Base-by-base conservation (phyloP, 2,113 vertebrate species). In the Ictalurus furcatus region DNA sequence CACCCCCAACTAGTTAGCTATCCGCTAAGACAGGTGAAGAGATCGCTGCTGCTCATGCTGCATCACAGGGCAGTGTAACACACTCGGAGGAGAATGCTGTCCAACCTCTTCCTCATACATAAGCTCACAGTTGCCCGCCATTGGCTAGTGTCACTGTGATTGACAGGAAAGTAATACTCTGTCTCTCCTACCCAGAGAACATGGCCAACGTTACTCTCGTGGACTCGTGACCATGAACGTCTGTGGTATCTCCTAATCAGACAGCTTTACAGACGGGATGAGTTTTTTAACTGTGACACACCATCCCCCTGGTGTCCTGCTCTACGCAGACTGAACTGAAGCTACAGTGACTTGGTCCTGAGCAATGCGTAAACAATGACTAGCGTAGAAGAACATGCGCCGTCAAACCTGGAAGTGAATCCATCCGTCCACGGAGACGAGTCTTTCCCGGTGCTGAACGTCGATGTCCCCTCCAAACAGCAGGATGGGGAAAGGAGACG, bases 391-490 rank as follows among this genome's bases (percentile, higher is more conserved):
- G 19, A 17, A 21, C 1, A 6, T 0, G 3, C 65, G 71, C 89
- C 52, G 48, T 89, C 74, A 86, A 80, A 99, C 98, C 97, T 99
- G 98, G 92, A 99, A 99, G 94, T 96, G 96, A 87, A 99, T 98
- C 98, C 98, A 99, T 79, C 97, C 96, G 69, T 99, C 98, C 82
- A 99, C 94, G 48, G 97, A 96, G 79, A 99, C 95, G 84, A 99
- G 97, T 17, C 96, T 96, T 56, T 99, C 97, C 0, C 97, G 96
- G 92, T 99, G 98, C 80, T 98, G 97, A n/a, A 99, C 97, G 71
- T 98, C 98, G 61, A 99, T 99, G 90, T 98, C 98, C 0, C 98
- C 98, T 82, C 98, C 98, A 87, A 99, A 99, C 85, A 99, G 96
- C 91, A 99, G 94, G 94, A 99, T 94, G 34, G 98, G 98, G 90